A percentile compares a stretch with the other conserved stretches of the same genome.
These are phyloP conservation scores for Geotrypetes seraphini DNA, from an alignment of 2,797 vertebrate genomes.

Conservation along the genomic window DNA sequence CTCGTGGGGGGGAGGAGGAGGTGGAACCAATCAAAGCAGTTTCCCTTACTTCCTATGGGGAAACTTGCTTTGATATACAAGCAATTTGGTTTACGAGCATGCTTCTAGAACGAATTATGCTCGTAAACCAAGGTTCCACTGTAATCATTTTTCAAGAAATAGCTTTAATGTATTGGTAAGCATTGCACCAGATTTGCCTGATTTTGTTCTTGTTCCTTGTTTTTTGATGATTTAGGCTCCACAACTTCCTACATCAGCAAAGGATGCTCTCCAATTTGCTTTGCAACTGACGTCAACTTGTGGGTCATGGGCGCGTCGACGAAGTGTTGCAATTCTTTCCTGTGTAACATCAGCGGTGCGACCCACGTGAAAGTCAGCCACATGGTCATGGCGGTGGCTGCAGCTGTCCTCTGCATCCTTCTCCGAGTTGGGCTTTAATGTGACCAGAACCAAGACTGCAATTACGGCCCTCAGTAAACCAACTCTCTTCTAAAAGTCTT, in stretches of 20 bases:
- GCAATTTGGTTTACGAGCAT: no score
- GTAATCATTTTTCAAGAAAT: no score
- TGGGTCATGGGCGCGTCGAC: background rate
- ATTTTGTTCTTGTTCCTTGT: no score
- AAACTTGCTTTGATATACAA: no score
- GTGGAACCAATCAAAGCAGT: no score
- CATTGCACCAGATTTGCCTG: no score
- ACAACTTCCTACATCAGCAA: constrained; percentile 29
- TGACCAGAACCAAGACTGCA: fast-evolving
- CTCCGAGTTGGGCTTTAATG: constrained; percentile 10
- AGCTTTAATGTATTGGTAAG: no score
- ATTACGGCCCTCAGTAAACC: background rate
- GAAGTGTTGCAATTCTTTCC: constrained; percentile 16
- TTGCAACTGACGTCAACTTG: background rate
- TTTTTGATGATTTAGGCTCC: constrained; percentile 13
- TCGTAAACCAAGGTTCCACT: no score
- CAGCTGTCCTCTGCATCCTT: constrained; percentile 24
- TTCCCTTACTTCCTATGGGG: no score
- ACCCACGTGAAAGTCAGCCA: constrained; percentile 20
- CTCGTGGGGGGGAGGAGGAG: no score
- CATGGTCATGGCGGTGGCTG: constrained; percentile 10
- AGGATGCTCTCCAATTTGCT: constrained; percentile 18
- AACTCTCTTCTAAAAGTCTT: fast-evolving
- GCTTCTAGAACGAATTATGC: no score
- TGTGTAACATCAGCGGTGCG: constrained; percentile 37